Percentiles rank a stretch among this genome's conserved stretches.
Evolutionary conservation across 2,797 vertebrate genomes (phyloP).

Genomic region (Pseudomugil gertrudae): DNA sequence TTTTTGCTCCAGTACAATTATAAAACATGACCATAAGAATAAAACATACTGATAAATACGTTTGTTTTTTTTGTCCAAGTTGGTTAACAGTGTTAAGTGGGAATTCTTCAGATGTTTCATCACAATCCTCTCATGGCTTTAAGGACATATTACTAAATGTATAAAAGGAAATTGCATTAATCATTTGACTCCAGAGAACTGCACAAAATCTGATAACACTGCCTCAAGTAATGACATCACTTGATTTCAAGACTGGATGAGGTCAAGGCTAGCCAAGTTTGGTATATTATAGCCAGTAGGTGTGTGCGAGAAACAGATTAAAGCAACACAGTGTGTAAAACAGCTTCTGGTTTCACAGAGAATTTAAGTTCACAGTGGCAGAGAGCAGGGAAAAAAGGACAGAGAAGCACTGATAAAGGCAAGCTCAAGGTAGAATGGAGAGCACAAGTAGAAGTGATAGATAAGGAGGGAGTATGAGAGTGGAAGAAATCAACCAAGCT

Average conservation of each 20-base stretch:
- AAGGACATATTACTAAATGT: neutral
- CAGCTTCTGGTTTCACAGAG: constrained; percentile 59
- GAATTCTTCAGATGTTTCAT: constrained; percentile 13
- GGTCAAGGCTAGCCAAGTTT: constrained; percentile 2
- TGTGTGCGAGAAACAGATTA: constrained; percentile 48
- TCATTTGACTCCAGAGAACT: constrained; percentile 12
- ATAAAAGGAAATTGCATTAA: constrained; percentile 16
- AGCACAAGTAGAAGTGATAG: constrained; percentile 51
- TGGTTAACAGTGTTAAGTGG: constrained; percentile 4
- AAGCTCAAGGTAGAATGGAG: constrained; percentile 61
- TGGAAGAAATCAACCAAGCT: constrained; percentile 18
- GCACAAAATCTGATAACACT: constrained; percentile 16
- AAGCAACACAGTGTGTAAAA: constrained; percentile 57
- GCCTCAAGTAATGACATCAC: constrained; percentile 30
- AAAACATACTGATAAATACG: too few relatives aligned
- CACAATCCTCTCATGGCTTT: constrained; percentile 17
- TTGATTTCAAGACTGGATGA: constrained; percentile 7
- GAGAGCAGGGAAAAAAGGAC: constrained; percentile 30
- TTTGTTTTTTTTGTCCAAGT: neutral
- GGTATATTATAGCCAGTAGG: constrained; percentile 45
- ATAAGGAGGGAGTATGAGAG: constrained; percentile 50
- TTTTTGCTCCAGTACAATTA: neutral
- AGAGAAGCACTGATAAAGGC: constrained; percentile 56
- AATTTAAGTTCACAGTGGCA: constrained; percentile 69
- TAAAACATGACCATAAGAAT: constrained; percentile 1